Percentiles rank a stretch among this genome's conserved stretches.
Evolutionary conservation across 2,113 vertebrate species (phyloP).

Genomic region (Theristicus caerulescens): DNA sequence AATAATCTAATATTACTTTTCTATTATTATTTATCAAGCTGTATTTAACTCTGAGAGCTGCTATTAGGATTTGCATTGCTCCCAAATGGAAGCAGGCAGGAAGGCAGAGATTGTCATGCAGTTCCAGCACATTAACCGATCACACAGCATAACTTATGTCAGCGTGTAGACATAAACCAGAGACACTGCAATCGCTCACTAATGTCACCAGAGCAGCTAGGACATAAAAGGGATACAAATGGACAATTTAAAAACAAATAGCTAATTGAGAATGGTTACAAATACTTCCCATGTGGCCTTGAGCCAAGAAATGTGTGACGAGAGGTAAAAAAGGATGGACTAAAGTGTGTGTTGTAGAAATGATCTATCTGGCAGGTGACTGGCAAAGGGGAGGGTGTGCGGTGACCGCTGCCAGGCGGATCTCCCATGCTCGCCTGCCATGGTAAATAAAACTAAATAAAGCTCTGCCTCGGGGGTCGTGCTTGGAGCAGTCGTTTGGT

Average conservation of each 20-base stretch:
- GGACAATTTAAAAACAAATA: conserved; percentile 54
- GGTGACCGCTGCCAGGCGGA: neutral
- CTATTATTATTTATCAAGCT: conserved; percentile 70
- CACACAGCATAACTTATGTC: conserved; percentile 31
- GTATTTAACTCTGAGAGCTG: conserved; percentile 62
- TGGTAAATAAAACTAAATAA: neutral
- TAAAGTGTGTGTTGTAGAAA: neutral
- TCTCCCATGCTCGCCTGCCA: neutral
- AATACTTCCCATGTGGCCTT: neutral
- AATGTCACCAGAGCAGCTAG: conserved; percentile 14
- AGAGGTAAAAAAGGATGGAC: neutral
- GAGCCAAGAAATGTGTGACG: neutral
- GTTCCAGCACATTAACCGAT: conserved; percentile 52
- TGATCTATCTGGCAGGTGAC: neutral
- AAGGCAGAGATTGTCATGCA: neutral
- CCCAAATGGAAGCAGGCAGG: conserved; percentile 39
- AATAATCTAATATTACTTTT: conserved; percentile 43
- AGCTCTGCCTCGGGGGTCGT: neutral
- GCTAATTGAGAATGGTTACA: conserved; percentile 47
- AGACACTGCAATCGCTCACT: conserved; percentile 21
- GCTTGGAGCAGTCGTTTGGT: rapidly evolving
- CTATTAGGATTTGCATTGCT: conserved; percentile 23
- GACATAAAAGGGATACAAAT: conserved; percentile 58
- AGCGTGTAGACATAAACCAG: conserved; percentile 12
- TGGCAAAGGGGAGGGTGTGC: neutral